phyloP scores from a whole-genome alignment of 2,888 invertebrate species.

The Hypsopygia costalis region DNA sequence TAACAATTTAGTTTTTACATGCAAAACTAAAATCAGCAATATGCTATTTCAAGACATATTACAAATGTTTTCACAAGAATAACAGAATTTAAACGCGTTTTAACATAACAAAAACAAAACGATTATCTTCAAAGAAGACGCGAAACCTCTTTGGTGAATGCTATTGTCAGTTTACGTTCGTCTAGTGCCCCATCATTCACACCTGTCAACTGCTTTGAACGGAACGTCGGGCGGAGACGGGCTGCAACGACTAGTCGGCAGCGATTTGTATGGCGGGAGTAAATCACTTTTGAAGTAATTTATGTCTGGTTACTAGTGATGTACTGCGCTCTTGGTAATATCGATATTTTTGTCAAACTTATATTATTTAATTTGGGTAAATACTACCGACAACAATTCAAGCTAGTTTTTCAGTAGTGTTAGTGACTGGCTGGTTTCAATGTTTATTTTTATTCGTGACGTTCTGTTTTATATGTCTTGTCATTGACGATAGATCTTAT shows the following conservation, averaged over 20 bases:
- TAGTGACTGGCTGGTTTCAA: no score
- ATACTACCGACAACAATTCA: no score
- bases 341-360: not conserved
- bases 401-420: no score
- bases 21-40: not conserved
- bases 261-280: slow-evolving; percentile 67
- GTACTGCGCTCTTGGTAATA: slow-evolving; percentile 29
- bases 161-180: slow-evolving; percentile 57
- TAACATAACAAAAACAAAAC: slow-evolving; percentile 37
- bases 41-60: slow-evolving; percentile 10
- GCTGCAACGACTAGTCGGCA: slow-evolving; percentile 58
- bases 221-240: slow-evolving; percentile 48
- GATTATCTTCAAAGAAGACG: slow-evolving; percentile 56
- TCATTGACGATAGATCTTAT: no score
- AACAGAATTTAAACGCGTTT: slow-evolving; percentile 33
- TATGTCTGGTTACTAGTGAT: slow-evolving; percentile 59
- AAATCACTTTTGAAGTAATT: slow-evolving; percentile 77
- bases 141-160: slow-evolving; percentile 39
- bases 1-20: not conserved
- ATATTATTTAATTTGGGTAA: no score
- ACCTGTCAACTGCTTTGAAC: slow-evolving; percentile 60
- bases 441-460: no score
- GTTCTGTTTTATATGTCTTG: no score
- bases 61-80: slow-evolving; percentile 24
- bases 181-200: slow-evolving; percentile 52